Evolutionary conservation across 2,113 vertebrate genomes (phyloP), one percentile per base, ranked within the genome.

Genomic region (Cephalopterus ornatus): DNA sequence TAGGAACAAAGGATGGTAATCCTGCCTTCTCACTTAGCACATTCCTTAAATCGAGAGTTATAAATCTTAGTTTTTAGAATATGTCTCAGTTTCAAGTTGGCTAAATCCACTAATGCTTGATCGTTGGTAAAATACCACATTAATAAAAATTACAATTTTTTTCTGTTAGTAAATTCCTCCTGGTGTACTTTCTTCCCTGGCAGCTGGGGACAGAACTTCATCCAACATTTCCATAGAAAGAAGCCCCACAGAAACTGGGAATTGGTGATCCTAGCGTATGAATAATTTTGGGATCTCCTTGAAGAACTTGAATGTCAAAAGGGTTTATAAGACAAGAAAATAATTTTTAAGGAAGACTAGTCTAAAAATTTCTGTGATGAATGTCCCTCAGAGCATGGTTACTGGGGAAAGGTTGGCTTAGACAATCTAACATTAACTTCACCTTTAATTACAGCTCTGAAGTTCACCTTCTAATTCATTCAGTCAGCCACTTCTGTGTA

Each of bases 391-490:
- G 67, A 77, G 33, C 9, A 6, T 90, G 23, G 27, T 77, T 93
- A 33, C 26, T 9, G 59, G 42, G 24, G 24, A 86, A 65, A 49
- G 27, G 42, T 26, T 74, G 32, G 7, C 59, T 80, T 86, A 76
- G 56, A 53, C 27, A 63, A 61, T 86, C 37, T 84, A 67, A 59
- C 11, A 11, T 83, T 50, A 90, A 61, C 67, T 92, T 96, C 55
- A 80, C 59, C 68, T 95, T 76, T 93, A 91, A 92, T 92, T 78
- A 84, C 28, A 68, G 28, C 56, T 86, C 73, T 86, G 68, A 93
- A 93, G 44, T 93, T 94, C 83, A 92, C 75, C 79, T 92, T 86
- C 70, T 86, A 74, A 92, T 93, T 86, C 7, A 6, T 42, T 77
- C 74, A 90, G 79, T 77, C 88, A 93, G 68, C 85, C 61, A 8